Percentiles rank a stretch among this genome's conserved stretches.
phyloP scores from a whole-genome alignment of 2,888 invertebrate species.

The Anthophora plumipes region DNA sequence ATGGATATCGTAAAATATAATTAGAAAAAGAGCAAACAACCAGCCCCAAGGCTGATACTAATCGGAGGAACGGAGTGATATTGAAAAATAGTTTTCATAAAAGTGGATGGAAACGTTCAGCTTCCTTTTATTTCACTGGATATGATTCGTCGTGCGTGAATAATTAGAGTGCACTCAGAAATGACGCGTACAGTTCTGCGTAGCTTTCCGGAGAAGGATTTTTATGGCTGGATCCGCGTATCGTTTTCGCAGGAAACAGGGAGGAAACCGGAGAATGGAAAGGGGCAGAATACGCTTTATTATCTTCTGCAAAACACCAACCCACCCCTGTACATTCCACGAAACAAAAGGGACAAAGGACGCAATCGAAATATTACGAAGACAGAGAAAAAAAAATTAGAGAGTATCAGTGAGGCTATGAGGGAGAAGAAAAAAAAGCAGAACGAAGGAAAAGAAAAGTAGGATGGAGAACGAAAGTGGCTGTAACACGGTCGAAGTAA shows the following conservation, averaged over 20 bases:
- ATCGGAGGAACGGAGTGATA: background rate
- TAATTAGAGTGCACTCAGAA: conserved; percentile 64
- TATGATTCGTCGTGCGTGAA: conserved; percentile 64
- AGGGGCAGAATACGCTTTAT: conserved; percentile 66
- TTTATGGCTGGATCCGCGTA: conserved; percentile 56
- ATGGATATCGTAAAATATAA: background rate
- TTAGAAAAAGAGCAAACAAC: background rate
- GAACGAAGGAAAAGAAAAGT: background rate
- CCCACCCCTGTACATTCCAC: conserved; percentile 32
- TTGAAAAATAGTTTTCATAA: conserved; percentile 21
- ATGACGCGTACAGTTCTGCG: conserved; percentile 53
- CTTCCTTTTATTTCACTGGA: conserved; percentile 39
- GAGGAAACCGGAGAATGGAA: conserved; percentile 34
- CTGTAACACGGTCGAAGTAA: conserved; percentile 7
- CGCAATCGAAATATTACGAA: conserved; percentile 68
- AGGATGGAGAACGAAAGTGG: background rate
- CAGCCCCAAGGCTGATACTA: background rate
- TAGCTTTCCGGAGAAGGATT: conserved; percentile 50
- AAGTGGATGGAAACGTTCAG: conserved; percentile 29
- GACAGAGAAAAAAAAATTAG: conserved; percentile 41
- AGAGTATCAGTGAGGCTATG: conserved; percentile 21
- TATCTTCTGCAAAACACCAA: conserved; percentile 63
- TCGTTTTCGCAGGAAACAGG: conserved; percentile 51
- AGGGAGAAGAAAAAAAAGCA: background rate
- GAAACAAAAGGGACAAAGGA: conserved; percentile 66